Conservation (phyloP, 1,140 invertebrate genomes). For the Pachyrhynchus sulphureomaculatus region DNA sequence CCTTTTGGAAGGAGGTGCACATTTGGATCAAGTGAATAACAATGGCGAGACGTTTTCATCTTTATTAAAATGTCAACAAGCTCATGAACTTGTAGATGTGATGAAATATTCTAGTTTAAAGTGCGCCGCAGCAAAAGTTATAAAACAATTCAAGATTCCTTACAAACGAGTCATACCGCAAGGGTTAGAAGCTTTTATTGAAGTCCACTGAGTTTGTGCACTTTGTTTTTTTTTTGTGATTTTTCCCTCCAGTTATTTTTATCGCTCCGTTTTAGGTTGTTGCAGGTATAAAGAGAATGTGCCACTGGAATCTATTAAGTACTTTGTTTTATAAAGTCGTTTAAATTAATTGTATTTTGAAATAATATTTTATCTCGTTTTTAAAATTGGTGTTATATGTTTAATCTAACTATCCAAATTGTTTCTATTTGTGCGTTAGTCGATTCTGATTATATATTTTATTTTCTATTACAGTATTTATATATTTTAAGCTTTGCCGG, state of each 20-base stretch:
- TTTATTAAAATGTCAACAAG: slow-evolving; percentile 62
- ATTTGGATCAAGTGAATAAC: slow-evolving; percentile 84
- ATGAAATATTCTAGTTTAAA: slow-evolving; percentile 76
- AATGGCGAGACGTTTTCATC: slow-evolving; percentile 75
- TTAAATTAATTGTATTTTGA: too few species aligned
- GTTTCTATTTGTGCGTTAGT: too few species aligned
- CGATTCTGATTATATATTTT: too few species aligned
- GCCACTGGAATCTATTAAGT: too few species aligned
- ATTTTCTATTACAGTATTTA: too few species aligned
- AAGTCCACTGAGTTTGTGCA: slow-evolving; percentile 52
- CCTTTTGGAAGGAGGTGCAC: slow-evolving; percentile 77
- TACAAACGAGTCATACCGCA: slow-evolving; percentile 63
- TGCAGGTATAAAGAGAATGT: not conserved
- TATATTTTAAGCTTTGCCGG: too few species aligned
- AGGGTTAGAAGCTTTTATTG: slow-evolving; percentile 57
- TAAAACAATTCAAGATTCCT: slow-evolving; percentile 64
- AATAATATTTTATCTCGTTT: too few species aligned
- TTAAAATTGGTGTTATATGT: too few species aligned
- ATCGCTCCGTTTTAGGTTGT: not conserved
- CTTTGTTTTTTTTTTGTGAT: not conserved
- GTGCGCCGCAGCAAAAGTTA: slow-evolving; percentile 77
- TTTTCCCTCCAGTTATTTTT: not conserved
- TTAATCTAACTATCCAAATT: too few species aligned
- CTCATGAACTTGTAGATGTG: slow-evolving; percentile 72
- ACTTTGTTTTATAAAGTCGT: too few species aligned